phyloP scores from a whole-genome alignment of 2,888 invertebrate species.

The Aleiodes testaceus region DNA sequence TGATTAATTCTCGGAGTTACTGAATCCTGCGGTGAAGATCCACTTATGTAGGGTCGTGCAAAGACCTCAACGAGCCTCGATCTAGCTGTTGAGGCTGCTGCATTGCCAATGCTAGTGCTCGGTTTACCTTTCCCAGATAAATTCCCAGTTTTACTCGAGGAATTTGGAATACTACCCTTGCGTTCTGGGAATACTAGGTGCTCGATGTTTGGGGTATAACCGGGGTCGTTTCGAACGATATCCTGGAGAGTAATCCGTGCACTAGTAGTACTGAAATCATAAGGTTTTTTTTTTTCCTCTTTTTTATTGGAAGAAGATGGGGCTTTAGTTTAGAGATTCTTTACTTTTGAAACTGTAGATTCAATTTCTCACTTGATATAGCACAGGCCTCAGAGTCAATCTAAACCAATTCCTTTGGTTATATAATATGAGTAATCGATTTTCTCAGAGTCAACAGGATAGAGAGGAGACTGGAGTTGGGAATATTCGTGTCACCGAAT shows the following conservation, averaged over 20 bases:
- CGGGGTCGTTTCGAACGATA: constrained; percentile 73
- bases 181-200: constrained; percentile 76
- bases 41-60: constrained; percentile 68
- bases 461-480: neutral
- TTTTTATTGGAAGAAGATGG: neutral
- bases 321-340: neutral
- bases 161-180: constrained; percentile 73
- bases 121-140: constrained; percentile 35
- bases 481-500: constrained; percentile 22
- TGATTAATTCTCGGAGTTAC: constrained; percentile 62
- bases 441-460: constrained; percentile 18
- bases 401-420: constrained; percentile 15
- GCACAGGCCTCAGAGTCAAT: constrained; percentile 19
- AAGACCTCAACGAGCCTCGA: constrained; percentile 76
- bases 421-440: constrained; percentile 26
- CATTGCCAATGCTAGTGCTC: constrained; percentile 56
- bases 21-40: constrained; percentile 64
- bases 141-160: constrained; percentile 57
- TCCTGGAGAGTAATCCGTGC: constrained; percentile 68
- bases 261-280: constrained; percentile 52
- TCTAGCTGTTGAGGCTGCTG: constrained; percentile 59
- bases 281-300: neutral
- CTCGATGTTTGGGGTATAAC: constrained; percentile 76
- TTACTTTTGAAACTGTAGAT: neutral
- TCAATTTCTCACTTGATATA: constrained; percentile 13